phyloP scores from a whole-genome alignment of 2,888 invertebrate genomes.

The Drosophila tripunctata region DNA sequence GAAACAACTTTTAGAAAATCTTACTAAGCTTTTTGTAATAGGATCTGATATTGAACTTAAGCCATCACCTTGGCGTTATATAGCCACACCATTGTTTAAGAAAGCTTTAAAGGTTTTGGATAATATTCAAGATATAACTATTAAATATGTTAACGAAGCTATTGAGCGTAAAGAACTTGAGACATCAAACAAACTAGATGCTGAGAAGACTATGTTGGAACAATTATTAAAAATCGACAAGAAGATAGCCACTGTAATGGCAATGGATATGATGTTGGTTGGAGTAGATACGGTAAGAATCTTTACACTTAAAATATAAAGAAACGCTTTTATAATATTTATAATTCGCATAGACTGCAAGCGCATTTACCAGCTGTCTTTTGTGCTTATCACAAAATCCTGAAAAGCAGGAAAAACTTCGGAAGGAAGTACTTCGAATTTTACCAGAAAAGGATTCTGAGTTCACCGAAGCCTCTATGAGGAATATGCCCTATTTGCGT shows the following conservation, averaged over 20 bases:
- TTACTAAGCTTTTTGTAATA: slow-evolving; percentile 35
- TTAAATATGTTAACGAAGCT: slow-evolving; percentile 81
- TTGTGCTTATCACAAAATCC: slow-evolving; percentile 86
- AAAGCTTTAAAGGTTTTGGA: slow-evolving; percentile 63
- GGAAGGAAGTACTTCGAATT: slow-evolving; percentile 85
- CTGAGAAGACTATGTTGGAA: slow-evolving; percentile 87
- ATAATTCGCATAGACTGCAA: background rate
- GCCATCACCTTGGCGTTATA: slow-evolving; percentile 58
- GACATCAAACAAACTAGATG: slow-evolving; percentile 39
- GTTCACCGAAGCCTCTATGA: slow-evolving; percentile 85
- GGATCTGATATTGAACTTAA: slow-evolving; percentile 47
- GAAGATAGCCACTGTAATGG: slow-evolving; percentile 88
- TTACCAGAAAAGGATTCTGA: slow-evolving; percentile 83
- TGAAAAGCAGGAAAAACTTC: slow-evolving; percentile 87
- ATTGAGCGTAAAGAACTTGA: slow-evolving; percentile 63
- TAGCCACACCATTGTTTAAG: slow-evolving; percentile 53
- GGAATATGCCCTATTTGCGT: slow-evolving; percentile 87
- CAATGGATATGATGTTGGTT: slow-evolving; percentile 88
- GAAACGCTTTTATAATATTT: background rate
- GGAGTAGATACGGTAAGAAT: slow-evolving; percentile 90
- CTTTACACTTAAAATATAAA: background rate
- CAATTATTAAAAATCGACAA: slow-evolving; percentile 87
- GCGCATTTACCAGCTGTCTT: slow-evolving; percentile 55
- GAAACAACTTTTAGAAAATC: slow-evolving; percentile 48
- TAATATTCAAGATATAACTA: slow-evolving; percentile 65